Evolutionary conservation across 1,140 invertebrate species (phyloP), one percentile per base, ranked within the genome.

Genomic region (Drosophila setifemur): DNA sequence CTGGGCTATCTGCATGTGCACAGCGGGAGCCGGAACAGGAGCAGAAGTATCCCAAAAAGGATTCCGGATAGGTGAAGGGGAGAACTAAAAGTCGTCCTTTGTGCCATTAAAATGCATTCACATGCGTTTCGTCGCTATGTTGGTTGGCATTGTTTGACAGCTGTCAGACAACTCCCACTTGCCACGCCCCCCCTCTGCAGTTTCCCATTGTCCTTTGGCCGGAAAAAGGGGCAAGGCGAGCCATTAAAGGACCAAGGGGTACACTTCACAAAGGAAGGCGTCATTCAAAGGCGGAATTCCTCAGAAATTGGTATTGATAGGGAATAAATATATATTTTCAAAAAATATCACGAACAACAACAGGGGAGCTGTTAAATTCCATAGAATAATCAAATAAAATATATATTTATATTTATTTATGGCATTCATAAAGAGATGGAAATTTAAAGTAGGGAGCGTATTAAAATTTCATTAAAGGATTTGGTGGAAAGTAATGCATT

Each of bases 31-130:
- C 14, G 16, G 16, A 14, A 35, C 3, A 14, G 11, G 11, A 14
- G 2, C 3, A 14, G 31, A 4, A 14, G 14, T 3, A 55, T 28
- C 50, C 25, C 37, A 29, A 19, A 43, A 44, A 11, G 19, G 16
- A 44, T n/a, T n/a, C n/a, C n/a, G n/a, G n/a, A n/a, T n/a, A 35
- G 31, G 23, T 16, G 7, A 12, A 2, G 18, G 31, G n/a, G n/a
- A 12, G 14, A 58, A 73, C 55, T 72, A 57, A 52, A 58, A 66
- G 37, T 48, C 67, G n/a, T 40, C 26, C 54, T 47, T 37, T 39
- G 33, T 28, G 35, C 37, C 69, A 79, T 73, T 78, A 60, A 83
- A 71, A 53, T 81, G 68, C 77, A 72, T 83, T 76, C 54, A 75
- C 18, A 76, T 58, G 72, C 72, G 40, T 52, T 69, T 52, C 40